Percentiles rank a stretch among this genome's conserved stretches.
Conservation (phyloP, 1,140 invertebrate species). For the Drosophila sproati region DNA sequence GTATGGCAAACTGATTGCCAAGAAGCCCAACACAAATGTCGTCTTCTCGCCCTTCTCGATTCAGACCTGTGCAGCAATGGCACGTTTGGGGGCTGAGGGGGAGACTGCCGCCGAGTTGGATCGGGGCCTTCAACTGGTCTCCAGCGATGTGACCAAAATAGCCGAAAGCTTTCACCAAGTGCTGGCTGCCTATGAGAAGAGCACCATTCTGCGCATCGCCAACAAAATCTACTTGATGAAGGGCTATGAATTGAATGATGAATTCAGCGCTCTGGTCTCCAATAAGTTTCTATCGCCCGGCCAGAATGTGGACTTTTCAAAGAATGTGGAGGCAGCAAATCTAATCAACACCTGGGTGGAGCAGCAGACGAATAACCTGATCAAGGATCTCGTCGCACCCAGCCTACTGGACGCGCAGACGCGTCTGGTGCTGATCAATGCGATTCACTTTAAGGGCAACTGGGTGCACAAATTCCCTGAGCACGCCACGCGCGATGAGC, state of each 20-base stretch:
- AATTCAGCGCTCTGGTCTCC: conserved; percentile 59
- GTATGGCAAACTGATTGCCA: conserved; percentile 44
- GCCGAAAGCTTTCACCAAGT: conserved; percentile 63
- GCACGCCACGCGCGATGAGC: conserved; percentile 46
- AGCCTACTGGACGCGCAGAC: conserved; percentile 67
- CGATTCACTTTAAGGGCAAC: conserved; percentile 87
- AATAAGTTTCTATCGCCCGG: conserved; percentile 70
- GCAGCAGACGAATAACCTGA: conserved; percentile 86
- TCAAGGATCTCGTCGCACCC: conserved; percentile 86
- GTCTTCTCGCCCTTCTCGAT: conserved; percentile 87
- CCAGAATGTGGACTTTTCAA: conserved; percentile 85
- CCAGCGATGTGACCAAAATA: conserved; percentile 44
- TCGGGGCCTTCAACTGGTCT: conserved; percentile 82
- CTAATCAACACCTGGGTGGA: conserved; percentile 87
- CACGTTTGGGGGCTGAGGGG: conserved; percentile 86
- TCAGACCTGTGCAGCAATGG: conserved; percentile 86
- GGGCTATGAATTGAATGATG: conserved; percentile 43
- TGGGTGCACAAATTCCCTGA: conserved; percentile 66
- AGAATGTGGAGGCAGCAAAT: conserved; percentile 69
- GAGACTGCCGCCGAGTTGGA: conserved; percentile 86
- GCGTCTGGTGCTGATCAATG: conserved; percentile 87
- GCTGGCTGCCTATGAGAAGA: conserved; percentile 61
- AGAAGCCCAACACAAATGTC: conserved; percentile 84
- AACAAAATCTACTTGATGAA: conserved; percentile 79
- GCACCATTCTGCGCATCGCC: conserved; percentile 67